Base-by-base conservation (phyloP, 1,140 invertebrate species). In the Panagrolaimus sp. region DNA sequence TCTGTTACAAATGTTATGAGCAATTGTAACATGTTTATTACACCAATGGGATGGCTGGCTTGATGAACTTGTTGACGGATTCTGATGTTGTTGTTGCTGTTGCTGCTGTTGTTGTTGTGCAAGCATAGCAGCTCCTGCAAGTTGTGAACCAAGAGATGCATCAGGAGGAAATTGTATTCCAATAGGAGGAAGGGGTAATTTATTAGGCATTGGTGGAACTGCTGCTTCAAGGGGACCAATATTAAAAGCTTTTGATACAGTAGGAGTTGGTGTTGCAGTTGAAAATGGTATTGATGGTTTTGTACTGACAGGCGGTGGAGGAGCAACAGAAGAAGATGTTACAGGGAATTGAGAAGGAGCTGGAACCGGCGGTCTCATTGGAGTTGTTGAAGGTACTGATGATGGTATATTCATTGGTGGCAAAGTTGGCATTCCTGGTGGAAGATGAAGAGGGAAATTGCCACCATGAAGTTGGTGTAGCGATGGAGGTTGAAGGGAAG, bases 81-180 rank as follows among this genome's bases (percentile, higher is more conserved):
- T 53, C 13, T 16, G 16, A 11, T 25, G 16, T 25, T 53, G 48
- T 14, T 53, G 48, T 53, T 53, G 48, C n/a, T 16, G 16, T 53
- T 53, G 48, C 25, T 53, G 48, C 25, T 53, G 48, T 25, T 53
- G 48, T 23, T 64, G 38, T 8, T 20, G 44, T 16, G 63, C 65
- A n/a, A 66, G 31, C 43, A 66, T 23, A 16, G 65, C 65, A n/a
- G 66, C 66, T 20, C 66, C 47, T 31, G 66, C 66, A 16, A 67
- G 47, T 31, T 67, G 66, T 45, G 66, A 67, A 14, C 43, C 66
- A 16, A 67, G 47, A 2, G 66, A 51, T n/a, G 66, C 46, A 11
- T 46, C 66, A 25, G 38, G 66, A 20, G 66, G 66, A 67, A 31
- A 67, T 46, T 67, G 66, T n/a, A 67, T 67, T 42, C 66, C 66